phyloP scores from a whole-genome alignment of 2,797 vertebrate species.

The Typhlichthys subterraneus region DNA sequence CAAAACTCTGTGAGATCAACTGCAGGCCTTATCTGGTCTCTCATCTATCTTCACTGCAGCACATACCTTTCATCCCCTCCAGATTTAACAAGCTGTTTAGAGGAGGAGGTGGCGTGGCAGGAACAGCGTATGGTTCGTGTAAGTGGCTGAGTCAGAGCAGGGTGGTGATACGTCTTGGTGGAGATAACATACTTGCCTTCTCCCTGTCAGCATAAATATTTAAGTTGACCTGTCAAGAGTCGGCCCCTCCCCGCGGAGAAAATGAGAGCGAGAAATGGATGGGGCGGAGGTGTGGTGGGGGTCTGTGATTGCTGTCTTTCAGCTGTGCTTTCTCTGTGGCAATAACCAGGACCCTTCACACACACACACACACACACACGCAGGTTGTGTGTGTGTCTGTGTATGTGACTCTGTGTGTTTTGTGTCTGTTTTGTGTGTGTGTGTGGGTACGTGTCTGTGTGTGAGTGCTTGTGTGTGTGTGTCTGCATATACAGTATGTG shows the following conservation, averaged over 20 bases:
- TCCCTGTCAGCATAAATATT: slow-evolving; percentile 79
- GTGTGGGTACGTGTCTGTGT: not conserved
- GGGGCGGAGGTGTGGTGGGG: slow-evolving; percentile 33
- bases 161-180: slow-evolving; percentile 56
- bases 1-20: slow-evolving; percentile 19
- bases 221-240: slow-evolving; percentile 70
- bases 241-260: slow-evolving; percentile 37
- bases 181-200: slow-evolving; percentile 76
- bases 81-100: slow-evolving; percentile 29
- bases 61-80: slow-evolving; percentile 37
- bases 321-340: slow-evolving; percentile 39
- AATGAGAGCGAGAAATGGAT: slow-evolving; percentile 24
- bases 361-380: slow-evolving; percentile 24
- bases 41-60: slow-evolving; percentile 17
- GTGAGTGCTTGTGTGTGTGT: not conserved
- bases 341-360: slow-evolving; percentile 43
- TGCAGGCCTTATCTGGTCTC: slow-evolving; percentile 37
- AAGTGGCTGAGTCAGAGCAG: slow-evolving; percentile 55
- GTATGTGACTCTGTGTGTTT: not conserved
- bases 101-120: slow-evolving; percentile 25
- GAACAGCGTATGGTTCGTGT: slow-evolving; percentile 54
- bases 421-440: not conserved
- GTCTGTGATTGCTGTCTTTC: slow-evolving; percentile 58
- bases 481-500: too few species aligned
- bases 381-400: slow-evolving; percentile 3